These are phyloP conservation scores for Stercorarius parasiticus DNA, from an alignment of 2,113 vertebrate species.

Conservation along the genomic window DNA sequence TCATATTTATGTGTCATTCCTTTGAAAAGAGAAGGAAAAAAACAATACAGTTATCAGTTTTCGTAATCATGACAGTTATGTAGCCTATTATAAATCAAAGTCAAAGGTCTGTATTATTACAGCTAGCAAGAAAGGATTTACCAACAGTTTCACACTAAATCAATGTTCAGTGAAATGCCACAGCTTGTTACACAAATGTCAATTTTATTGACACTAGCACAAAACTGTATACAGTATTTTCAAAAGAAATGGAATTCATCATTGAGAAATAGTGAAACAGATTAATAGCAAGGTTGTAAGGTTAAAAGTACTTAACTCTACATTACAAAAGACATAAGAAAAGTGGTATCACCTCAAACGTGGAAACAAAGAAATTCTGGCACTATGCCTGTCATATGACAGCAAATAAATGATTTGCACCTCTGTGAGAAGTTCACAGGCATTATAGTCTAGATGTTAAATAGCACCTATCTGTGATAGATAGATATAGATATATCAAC, in stretches of 20 bases:
- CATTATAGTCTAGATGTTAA: slow-evolving; percentile 36
- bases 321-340: slow-evolving; percentile 73
- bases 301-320: slow-evolving; percentile 72
- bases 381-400: slow-evolving; percentile 63
- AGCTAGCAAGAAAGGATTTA: slow-evolving; percentile 56
- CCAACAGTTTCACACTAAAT: slow-evolving; percentile 63
- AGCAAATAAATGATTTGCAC: slow-evolving; percentile 49
- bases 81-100: slow-evolving; percentile 12
- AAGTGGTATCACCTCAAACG: slow-evolving; percentile 47
- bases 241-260: slow-evolving; percentile 71
- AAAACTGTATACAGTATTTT: slow-evolving; percentile 84
- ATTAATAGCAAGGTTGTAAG: slow-evolving; percentile 61
- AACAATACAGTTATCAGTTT: slow-evolving; percentile 43
- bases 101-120: slow-evolving; percentile 39
- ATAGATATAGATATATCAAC: not conserved
- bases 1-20: slow-evolving; percentile 25
- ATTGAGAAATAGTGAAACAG: slow-evolving; percentile 74
- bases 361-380: slow-evolving; percentile 73
- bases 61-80: slow-evolving; percentile 31
- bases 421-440: slow-evolving; percentile 53
- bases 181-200: slow-evolving; percentile 82
- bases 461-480: slow-evolving; percentile 28
- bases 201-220: slow-evolving; percentile 93
- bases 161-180: slow-evolving; percentile 71
- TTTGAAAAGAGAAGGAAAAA: slow-evolving; percentile 42